phyloP scores from a whole-genome alignment of 2,888 invertebrate genomes.

The Drosophila putrida region DNA sequence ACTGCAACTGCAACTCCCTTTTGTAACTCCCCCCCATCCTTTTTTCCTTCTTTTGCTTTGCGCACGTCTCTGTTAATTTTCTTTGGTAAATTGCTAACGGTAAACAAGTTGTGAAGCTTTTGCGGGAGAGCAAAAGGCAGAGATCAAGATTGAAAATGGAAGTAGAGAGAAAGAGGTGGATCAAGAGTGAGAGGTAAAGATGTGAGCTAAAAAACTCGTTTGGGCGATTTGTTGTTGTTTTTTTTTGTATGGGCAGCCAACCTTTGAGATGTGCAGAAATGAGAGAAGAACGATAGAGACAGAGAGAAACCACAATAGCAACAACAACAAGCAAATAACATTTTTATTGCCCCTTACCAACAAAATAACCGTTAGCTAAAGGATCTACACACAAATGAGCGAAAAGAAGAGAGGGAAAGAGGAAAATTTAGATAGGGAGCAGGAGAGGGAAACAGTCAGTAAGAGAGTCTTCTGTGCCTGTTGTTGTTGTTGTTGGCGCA shows the following conservation, averaged over 20 bases:
- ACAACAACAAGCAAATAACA: constrained; percentile 55
- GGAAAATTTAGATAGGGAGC: neutral
- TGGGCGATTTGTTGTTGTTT: constrained; percentile 31
- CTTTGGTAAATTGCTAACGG: constrained; percentile 75
- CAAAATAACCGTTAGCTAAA: constrained; percentile 66
- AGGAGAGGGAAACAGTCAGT: neutral
- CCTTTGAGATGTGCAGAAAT: constrained; percentile 28
- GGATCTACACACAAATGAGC: constrained; percentile 47
- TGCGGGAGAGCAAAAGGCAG: constrained; percentile 23
- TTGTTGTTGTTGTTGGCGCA: constrained; percentile 20
- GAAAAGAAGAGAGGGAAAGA: constrained; percentile 2
- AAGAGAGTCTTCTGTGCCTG: constrained; percentile 9
- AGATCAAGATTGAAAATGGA: constrained; percentile 5
- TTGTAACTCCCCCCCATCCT: neutral
- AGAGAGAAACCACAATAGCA: constrained; percentile 12
- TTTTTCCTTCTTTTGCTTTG: constrained; percentile 8
- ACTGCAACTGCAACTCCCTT: constrained; percentile 25
- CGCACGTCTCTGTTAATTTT: constrained; percentile 60
- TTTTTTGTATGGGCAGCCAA: constrained; percentile 32
- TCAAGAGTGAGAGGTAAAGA: constrained; percentile 6
- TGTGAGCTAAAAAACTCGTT: constrained; percentile 29
- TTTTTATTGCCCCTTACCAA: constrained; percentile 32
- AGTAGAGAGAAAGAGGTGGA: neutral
- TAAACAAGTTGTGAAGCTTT: constrained; percentile 47
- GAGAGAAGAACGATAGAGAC: neutral